Evolutionary conservation across 2,113 vertebrate species (phyloP).

Genomic region (Syngnathus typhle): DNA sequence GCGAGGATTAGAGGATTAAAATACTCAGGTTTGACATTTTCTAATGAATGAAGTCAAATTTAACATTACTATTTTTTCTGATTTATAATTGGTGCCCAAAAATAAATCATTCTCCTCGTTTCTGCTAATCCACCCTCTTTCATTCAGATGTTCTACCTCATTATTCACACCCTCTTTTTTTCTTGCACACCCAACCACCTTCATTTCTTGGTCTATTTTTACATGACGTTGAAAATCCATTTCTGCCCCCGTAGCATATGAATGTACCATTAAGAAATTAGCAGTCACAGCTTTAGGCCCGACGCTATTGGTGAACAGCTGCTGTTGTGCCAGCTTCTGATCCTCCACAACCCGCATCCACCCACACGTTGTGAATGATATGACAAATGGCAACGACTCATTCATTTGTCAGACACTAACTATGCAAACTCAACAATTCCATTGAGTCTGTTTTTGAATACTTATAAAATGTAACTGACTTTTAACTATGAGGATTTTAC

Average conservation of each 20-base stretch:
- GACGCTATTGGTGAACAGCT: constrained; percentile 17
- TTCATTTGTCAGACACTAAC: constrained; percentile 24
- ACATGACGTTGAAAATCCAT: constrained; percentile 7
- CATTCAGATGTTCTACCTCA: constrained; percentile 3
- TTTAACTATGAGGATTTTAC: neutral
- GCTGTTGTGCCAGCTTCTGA: constrained; percentile 27
- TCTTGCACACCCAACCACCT: constrained; percentile 2
- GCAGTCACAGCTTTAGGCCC: constrained; percentile 5
- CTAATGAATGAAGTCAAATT: neutral
- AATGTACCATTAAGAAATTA: constrained; percentile 31
- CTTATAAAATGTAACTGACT: neutral
- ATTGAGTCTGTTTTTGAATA: neutral
- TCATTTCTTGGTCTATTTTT: constrained; percentile 32
- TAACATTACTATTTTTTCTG: neutral
- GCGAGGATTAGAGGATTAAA: neutral
- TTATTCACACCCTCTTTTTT: neutral
- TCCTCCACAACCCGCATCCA: constrained; percentile 7
- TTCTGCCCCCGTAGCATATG: constrained; percentile 23
- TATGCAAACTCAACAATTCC: constrained; percentile 29
- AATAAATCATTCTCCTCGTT: neutral
- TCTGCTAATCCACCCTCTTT: neutral
- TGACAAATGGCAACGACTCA: constrained; percentile 30
- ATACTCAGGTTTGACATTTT: neutral
- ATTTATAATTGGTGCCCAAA: neutral
- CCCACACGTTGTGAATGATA: constrained; percentile 8